Evolutionary conservation across 2,797 vertebrate genomes (phyloP).

Genomic region (Pyrocephalus nanus): DNA sequence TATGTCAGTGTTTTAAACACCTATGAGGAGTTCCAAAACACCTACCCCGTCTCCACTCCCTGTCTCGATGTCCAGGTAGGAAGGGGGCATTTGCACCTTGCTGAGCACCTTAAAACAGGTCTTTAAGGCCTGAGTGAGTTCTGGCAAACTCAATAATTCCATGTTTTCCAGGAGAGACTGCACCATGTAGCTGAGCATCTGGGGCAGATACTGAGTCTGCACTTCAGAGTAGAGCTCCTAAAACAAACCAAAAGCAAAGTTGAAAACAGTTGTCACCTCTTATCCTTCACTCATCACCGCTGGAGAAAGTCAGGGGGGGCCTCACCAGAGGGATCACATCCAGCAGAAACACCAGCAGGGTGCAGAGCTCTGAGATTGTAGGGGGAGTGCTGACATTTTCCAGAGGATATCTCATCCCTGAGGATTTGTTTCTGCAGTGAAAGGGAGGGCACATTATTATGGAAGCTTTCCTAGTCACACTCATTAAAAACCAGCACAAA

Average conservation of each 20-base stretch:
- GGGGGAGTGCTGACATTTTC: conserved; percentile 67
- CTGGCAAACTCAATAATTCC: conserved; percentile 79
- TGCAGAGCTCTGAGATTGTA: conserved; percentile 87
- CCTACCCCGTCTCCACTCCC: conserved; percentile 67
- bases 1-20: neutral
- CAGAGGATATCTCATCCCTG: neutral
- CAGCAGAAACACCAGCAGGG: conserved; percentile 89
- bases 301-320: neutral
- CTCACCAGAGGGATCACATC: conserved; percentile 95
- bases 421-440: conserved; percentile 55
- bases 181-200: conserved; percentile 91
- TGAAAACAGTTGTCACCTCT: neutral
- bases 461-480: neutral
- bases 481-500: neutral
- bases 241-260: neutral
- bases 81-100: conserved; percentile 97
- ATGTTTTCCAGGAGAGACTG: conserved; percentile 79
- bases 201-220: conserved; percentile 91
- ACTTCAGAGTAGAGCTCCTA: conserved; percentile 97
- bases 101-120: conserved; percentile 94
- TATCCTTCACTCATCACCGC: neutral
- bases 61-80: conserved; percentile 85
- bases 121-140: conserved; percentile 87
- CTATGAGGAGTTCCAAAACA: neutral
- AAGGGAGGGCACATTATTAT: neutral